These are phyloP conservation scores for Dryas iulia DNA, from an alignment of 1,140 invertebrate genomes.

Conservation along the genomic window DNA sequence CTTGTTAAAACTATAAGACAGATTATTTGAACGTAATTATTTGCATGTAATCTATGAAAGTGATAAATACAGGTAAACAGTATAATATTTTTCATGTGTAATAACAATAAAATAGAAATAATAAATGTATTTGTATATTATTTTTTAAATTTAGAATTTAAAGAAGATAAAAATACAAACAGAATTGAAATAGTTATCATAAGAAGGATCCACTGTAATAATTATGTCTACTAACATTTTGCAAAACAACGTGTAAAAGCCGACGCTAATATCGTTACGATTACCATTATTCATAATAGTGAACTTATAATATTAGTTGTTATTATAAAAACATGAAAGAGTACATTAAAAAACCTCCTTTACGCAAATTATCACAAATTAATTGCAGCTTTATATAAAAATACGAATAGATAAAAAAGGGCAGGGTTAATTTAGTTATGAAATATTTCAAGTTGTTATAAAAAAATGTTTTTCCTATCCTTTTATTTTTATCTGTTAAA, in stretches of 20 bases:
- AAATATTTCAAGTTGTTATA: background rate
- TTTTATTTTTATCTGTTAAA: slow-evolving; percentile 1
- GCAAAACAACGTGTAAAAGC: background rate
- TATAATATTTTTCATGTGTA: too few species aligned
- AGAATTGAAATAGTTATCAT: too few species aligned
- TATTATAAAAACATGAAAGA: background rate
- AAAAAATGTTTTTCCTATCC: background rate
- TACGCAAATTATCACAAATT: background rate
- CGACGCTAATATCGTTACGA: background rate
- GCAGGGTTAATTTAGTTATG: background rate
- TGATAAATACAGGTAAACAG: too few species aligned
- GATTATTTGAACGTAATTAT: too few species aligned
- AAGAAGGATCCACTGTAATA: too few species aligned
- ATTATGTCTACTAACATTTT: background rate
- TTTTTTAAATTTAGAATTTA: background rate
- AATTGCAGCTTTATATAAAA: too few species aligned
- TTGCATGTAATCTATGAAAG: too few species aligned
- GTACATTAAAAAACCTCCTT: background rate
- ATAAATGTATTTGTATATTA: too few species aligned
- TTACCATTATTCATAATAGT: background rate
- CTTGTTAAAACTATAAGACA: too few species aligned
- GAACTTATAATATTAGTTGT: background rate
- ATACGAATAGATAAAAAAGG: too few species aligned
- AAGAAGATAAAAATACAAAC: too few species aligned
- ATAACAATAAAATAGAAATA: too few species aligned